These are phyloP conservation scores for Telenomus remus DNA, from an alignment of 1,140 invertebrate species.

Conservation along the genomic window DNA sequence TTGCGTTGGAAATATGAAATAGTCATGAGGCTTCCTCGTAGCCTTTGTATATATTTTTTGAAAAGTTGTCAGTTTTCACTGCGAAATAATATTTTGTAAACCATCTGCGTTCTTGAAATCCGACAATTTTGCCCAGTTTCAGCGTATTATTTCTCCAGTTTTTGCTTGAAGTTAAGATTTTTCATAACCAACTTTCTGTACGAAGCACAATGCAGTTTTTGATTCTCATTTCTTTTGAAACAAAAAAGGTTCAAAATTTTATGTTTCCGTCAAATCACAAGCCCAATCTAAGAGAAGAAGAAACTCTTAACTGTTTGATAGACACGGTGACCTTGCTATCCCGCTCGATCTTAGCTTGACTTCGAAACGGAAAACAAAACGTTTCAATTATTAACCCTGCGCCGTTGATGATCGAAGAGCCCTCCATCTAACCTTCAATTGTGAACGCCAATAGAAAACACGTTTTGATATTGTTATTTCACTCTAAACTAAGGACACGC, in stretches of 20 bases:
- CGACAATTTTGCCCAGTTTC: slow-evolving; percentile 24
- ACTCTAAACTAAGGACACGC: too few relatives aligned
- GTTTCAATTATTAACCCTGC: too few relatives aligned
- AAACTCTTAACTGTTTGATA: slow-evolving; percentile 49
- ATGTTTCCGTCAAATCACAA: not conserved
- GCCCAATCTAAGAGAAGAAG: slow-evolving; percentile 1
- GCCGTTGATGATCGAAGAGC: too few relatives aligned
- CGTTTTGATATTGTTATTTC: too few relatives aligned
- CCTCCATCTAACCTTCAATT: too few relatives aligned
- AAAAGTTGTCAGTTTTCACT: slow-evolving; percentile 48
- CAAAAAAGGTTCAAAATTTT: not conserved
- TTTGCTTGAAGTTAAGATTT: too few relatives aligned
- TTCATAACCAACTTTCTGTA: too few relatives aligned
- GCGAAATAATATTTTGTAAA: not conserved
- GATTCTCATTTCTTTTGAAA: too few relatives aligned
- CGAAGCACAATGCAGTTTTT: too few relatives aligned
- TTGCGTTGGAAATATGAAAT: slow-evolving; percentile 66
- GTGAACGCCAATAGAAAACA: too few relatives aligned
- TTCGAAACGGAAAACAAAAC: slow-evolving; percentile 50
- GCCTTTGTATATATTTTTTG: slow-evolving; percentile 61
- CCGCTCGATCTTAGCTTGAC: slow-evolving; percentile 69
- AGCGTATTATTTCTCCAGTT: too few relatives aligned
- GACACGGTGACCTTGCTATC: slow-evolving; percentile 63
- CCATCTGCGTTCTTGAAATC: slow-evolving; percentile 32
- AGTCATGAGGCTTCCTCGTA: slow-evolving; percentile 65